Evolutionary conservation across 2,888 invertebrate genomes (phyloP).

Genomic region (Drosophila prostipennis): DNA sequence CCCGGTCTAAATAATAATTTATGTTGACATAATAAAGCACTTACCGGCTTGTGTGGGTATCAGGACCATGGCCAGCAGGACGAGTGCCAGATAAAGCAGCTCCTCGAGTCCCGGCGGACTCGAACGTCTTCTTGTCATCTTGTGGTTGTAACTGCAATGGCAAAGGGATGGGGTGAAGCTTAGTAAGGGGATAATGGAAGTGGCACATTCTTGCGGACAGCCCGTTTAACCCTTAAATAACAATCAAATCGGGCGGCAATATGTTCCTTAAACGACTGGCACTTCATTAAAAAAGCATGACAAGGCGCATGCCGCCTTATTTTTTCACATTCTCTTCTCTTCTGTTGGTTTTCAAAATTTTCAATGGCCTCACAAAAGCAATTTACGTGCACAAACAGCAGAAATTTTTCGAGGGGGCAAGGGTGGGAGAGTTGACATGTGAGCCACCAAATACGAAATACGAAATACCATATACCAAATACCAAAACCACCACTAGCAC

Average conservation of each 20-base stretch:
- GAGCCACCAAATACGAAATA: conserved; percentile 18
- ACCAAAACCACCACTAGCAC: conserved; percentile 15
- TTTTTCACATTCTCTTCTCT: no score
- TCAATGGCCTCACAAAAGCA: conserved; percentile 77
- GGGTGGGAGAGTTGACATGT: conserved; percentile 62
- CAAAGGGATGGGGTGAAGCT: conserved; percentile 9
- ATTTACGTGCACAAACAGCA: conserved; percentile 78
- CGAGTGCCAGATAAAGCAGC: conserved; percentile 77
- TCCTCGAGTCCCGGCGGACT: conserved; percentile 84
- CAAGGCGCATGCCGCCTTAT: conserved; percentile 58
- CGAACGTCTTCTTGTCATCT: conserved; percentile 83
- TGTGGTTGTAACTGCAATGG: conserved; percentile 73
- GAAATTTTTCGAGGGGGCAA: conserved; percentile 39
- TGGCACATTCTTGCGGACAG: conserved; percentile 36
- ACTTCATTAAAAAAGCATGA: conserved; percentile 81
- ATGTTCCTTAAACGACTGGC: conserved; percentile 78
- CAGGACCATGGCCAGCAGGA: conserved; percentile 68
- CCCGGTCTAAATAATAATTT: conserved; percentile 68
- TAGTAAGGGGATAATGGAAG: not conserved
- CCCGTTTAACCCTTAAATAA: conserved; percentile 72
- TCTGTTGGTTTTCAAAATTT: conserved; percentile 45
- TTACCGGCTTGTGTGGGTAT: conserved; percentile 82
- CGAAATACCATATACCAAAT: not conserved
- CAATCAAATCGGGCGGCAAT: conserved; percentile 74
- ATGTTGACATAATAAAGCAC: conserved; percentile 81